These are phyloP conservation scores for Muntiacus muntjak DNA, from an alignment of 2,113 vertebrate genomes.

Conservation along the genomic window DNA sequence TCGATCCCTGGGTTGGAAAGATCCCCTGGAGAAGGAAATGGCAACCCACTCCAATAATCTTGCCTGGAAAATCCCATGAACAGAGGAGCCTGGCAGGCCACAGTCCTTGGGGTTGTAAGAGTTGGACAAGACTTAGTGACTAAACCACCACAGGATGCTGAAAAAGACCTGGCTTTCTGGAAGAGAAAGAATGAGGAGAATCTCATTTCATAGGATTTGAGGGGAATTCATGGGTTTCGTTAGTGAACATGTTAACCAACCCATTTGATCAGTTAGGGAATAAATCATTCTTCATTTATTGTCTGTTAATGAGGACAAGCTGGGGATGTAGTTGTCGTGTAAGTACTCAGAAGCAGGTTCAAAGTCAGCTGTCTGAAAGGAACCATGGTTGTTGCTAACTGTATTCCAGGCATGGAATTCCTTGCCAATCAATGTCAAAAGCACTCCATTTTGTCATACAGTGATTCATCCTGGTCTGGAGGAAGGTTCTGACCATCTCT, in stretches of 20 bases:
- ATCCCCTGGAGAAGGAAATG: neutral
- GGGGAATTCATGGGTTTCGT: neutral
- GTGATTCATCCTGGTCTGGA: neutral
- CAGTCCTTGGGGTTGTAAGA: neutral
- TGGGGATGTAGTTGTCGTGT: neutral
- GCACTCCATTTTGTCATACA: neutral
- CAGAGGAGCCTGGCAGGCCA: neutral
- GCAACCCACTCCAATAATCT: neutral
- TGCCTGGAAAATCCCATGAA: neutral
- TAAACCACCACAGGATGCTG: neutral
- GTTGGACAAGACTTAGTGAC: neutral
- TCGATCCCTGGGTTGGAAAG: neutral
- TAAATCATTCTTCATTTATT: neutral
- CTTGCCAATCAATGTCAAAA: neutral
- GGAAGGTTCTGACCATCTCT: neutral
- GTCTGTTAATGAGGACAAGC: neutral
- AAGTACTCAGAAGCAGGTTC: neutral
- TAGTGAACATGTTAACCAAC: neutral
- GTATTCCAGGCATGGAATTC: neutral
- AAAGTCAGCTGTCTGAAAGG: neutral
- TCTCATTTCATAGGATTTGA: neutral
- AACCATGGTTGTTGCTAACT: neutral
- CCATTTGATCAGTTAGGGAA: neutral
- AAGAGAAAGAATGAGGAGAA: neutral
- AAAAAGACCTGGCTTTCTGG: neutral